Conservation (phyloP, 2,888 invertebrate species). For the Stenurella melanura region DNA sequence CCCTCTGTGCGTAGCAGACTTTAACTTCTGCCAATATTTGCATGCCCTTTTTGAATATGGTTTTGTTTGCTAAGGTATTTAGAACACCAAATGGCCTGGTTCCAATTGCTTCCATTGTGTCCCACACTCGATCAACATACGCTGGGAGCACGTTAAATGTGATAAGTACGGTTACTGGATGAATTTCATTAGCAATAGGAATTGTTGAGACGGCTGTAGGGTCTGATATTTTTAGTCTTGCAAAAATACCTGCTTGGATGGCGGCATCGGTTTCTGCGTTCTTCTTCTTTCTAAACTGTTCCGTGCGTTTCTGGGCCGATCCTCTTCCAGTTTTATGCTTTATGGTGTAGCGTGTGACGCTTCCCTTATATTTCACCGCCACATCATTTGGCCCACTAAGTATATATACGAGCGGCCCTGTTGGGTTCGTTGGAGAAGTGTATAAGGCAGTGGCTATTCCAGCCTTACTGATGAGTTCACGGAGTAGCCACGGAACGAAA, state of each 20-base stretch:
- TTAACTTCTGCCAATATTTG: slow-evolving; percentile 50
- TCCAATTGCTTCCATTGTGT: slow-evolving; percentile 52
- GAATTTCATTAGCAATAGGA: not conserved
- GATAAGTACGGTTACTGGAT: not conserved
- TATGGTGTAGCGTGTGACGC: no score
- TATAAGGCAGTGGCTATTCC: no score
- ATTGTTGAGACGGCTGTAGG: slow-evolving; percentile 19
- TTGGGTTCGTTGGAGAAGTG: no score
- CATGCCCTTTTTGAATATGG: slow-evolving; percentile 54
- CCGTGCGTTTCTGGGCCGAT: slow-evolving; percentile 10
- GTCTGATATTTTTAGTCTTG: slow-evolving; percentile 33
- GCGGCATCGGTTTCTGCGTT: slow-evolving; percentile 40
- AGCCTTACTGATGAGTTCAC: no score
- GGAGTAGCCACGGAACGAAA: no score
- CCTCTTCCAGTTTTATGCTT: not conserved
- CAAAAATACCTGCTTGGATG: slow-evolving; percentile 42
- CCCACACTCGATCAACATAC: slow-evolving; percentile 49
- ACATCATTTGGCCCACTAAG: no score
- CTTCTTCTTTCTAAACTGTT: slow-evolving; percentile 14
- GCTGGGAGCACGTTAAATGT: not conserved
- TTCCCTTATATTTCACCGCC: no score
- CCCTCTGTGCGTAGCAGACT: slow-evolving; percentile 52
- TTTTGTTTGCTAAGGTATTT: slow-evolving; percentile 37
- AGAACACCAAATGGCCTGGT: no score
- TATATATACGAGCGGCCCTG: no score